Conservation (phyloP, 2,113 vertebrate species). For the Hydrochoerus hydrochaeris region DNA sequence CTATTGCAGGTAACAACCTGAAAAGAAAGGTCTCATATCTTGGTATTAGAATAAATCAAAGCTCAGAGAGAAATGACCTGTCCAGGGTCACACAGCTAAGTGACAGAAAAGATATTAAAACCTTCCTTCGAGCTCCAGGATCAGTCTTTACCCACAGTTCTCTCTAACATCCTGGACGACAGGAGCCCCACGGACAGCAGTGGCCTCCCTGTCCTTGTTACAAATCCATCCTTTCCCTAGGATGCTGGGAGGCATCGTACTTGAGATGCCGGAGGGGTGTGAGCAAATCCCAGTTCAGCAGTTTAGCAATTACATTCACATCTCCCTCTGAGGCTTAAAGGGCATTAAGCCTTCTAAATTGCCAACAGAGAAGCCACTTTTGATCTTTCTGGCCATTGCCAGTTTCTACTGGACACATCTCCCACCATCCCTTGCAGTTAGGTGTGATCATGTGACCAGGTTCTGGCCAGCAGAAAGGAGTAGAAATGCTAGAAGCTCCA, state of each 20-base stretch:
- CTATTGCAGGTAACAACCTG: neutral
- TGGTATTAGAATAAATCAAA: neutral
- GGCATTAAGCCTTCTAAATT: too few species aligned
- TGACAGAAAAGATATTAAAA: neutral
- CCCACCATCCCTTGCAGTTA: neutral
- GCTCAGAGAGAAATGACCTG: neutral
- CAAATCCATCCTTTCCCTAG: neutral
- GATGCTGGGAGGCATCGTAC: neutral
- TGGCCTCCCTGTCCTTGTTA: neutral
- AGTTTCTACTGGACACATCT: neutral
- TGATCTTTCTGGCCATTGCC: neutral
- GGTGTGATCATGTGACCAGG: neutral
- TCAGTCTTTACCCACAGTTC: too few species aligned
- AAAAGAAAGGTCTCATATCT: neutral
- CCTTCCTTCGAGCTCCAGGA: neutral
- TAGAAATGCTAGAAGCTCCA: neutral
- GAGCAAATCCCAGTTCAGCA: neutral
- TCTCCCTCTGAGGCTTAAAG: neutral
- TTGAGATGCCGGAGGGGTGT: neutral
- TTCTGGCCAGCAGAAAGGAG: neutral
- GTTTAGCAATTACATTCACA: too few species aligned
- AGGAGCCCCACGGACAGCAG: neutral
- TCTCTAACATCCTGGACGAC: neutral
- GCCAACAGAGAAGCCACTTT: neutral
- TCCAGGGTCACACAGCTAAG: neutral